Conservation (phyloP, 2,888 invertebrate species). For the Drosophila rubida region DNA sequence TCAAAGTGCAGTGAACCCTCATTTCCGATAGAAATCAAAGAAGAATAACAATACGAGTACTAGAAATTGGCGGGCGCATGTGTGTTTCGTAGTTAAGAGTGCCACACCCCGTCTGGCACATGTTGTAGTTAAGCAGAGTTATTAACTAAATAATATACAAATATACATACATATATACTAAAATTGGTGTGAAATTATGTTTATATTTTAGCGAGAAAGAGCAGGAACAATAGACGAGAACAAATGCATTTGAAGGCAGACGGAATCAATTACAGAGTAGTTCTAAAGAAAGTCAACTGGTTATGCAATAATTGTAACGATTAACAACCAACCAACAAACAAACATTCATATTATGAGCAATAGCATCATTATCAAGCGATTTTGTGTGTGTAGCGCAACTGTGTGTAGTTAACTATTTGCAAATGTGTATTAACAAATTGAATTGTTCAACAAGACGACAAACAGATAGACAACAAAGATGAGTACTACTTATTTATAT, state of each 20-base stretch:
- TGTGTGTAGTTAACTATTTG: constrained; percentile 65
- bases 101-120: constrained; percentile 37
- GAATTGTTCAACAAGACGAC: constrained; percentile 29
- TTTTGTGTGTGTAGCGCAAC: constrained; percentile 65
- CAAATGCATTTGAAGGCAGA: constrained; percentile 34
- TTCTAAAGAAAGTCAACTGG: constrained; percentile 15
- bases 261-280: constrained; percentile 24
- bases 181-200: constrained; percentile 18
- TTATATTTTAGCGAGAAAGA: constrained; percentile 8
- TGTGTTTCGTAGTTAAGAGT: constrained; percentile 16
- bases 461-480: constrained; percentile 28
- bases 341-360: constrained; percentile 44
- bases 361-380: constrained; percentile 48
- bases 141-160: constrained; percentile 49
- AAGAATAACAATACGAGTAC: not conserved
- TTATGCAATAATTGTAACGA: constrained; percentile 10
- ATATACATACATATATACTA: constrained; percentile 38
- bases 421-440: constrained; percentile 43
- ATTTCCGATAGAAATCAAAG: constrained; percentile 22
- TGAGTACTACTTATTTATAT: constrained; percentile 36
- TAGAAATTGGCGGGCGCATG: not conserved
- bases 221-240: constrained; percentile 37
- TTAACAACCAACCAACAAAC: constrained; percentile 15
- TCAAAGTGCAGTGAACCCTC: constrained; percentile 15
- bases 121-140: constrained; percentile 66